Evolutionary conservation across 1,140 invertebrate genomes (phyloP), one percentile per base, ranked within the genome.

Genomic region (Hyles vespertilio): DNA sequence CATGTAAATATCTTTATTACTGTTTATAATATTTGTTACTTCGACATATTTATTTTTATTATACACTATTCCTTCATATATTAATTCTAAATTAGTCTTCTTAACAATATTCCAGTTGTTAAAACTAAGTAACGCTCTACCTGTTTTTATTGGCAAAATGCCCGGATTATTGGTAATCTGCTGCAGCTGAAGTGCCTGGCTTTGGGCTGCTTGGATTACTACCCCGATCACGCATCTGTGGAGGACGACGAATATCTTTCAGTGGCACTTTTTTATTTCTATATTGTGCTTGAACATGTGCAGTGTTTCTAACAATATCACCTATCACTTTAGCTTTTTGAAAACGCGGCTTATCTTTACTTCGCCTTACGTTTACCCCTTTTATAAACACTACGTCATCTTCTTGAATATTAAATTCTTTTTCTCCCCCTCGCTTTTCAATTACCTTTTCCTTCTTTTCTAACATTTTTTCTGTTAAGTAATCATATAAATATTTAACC

Each of bases 41-140:
- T 47, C 46, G 10, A 8, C 5, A 47, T 47, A 22, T 47, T 47
- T 10, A 5, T 22, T 47, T 47, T 7, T 5, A 8, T 53, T 53
- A 49, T 43, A 56, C 3, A 8, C 11, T n/a, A 48, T 11, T 8
- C 48, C 33, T 3, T 32, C 22, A 32, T 56, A 10, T n/a, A 56
- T 56, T 3, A 36, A 11, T 34, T 56, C 46, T 36, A 56, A 32
- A 48, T 49, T 33, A n/a, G 48, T n/a, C 0, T 11, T 48, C 48
- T 56, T 56, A 60, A 67, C 36, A 33, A 77, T 63, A 47, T 48
- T 58, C 72, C 71, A 77, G 43, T 66, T 67, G 49, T 69, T 43
- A 12, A 52, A 40, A 48, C 65, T 58, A 34, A 63, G 36, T 44
- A 59, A 22, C 7, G 67, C 63, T 57, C 36, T n/a, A 3, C 70